phyloP scores from a whole-genome alignment of 2,888 invertebrate species.

The Hipparchia semele region DNA sequence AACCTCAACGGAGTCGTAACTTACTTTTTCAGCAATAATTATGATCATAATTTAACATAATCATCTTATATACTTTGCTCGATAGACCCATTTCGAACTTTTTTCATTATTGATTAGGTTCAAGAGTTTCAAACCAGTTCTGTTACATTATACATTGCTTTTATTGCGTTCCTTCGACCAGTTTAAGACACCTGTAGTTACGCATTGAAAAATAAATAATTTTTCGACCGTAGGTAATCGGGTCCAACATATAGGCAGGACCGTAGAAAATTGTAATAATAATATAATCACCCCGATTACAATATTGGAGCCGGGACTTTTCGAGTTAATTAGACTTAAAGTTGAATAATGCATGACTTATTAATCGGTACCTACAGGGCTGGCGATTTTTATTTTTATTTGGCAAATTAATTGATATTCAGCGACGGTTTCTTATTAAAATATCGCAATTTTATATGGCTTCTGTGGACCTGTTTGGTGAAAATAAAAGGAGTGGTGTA shows the following conservation, averaged over 20 bases:
- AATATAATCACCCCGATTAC: conserved; percentile 50
- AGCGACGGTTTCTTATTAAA: conserved; percentile 67
- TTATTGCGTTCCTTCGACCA: conserved; percentile 41
- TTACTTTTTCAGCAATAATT: conserved; percentile 51
- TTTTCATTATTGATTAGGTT: conserved; percentile 42
- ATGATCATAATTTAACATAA: conserved; percentile 55
- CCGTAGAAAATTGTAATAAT: conserved; percentile 44
- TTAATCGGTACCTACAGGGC: conserved; percentile 55
- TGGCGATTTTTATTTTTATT: conserved; percentile 53
- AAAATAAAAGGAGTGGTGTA: conserved; percentile 58
- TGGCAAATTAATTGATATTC: conserved; percentile 69
- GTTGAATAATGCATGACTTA: conserved; percentile 64
- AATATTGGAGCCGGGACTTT: conserved; percentile 27
- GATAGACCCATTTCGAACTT: conserved; percentile 45
- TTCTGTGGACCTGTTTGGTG: conserved; percentile 64
- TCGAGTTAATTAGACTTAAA: conserved; percentile 55
- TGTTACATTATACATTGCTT: conserved; percentile 38
- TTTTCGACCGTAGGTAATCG: conserved; percentile 30
- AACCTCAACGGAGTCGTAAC: conserved; percentile 43
- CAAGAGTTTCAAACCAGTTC: conserved; percentile 38
- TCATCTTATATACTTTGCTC: conserved; percentile 49
- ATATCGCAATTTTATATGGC: conserved; percentile 73
- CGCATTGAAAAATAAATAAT: conserved; percentile 36
- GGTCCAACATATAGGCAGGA: conserved; percentile 24
- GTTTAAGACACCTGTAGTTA: conserved; percentile 42